Base-by-base conservation (phyloP, 2,113 vertebrate genomes). In the Cryptotis parvus region DNA sequence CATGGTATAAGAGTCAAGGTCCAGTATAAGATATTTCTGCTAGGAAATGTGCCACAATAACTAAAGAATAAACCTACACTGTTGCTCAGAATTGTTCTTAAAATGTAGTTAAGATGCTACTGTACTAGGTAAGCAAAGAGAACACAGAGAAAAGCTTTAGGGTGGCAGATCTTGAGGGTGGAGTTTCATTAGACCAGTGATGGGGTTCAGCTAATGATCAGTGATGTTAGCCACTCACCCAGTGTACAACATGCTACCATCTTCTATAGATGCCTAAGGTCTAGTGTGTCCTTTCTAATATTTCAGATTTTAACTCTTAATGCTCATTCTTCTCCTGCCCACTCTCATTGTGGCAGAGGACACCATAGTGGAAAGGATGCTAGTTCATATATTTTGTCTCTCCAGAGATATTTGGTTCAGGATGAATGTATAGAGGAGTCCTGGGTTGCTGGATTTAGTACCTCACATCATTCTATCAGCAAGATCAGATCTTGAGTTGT, bases 1-100 rank as follows among this genome's bases (percentile, higher is more conserved):
- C 73, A 12, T 33, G 78, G 43, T 58, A 58, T 33, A 91, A 87
- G 90, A 74, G 68, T 49, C 66, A 9, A 85, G 82, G 2, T 18
- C 68, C 78, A 92, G 55, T 91, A 29, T 89, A 39, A 78, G 52
- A 79, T 0, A 14, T 73, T 85, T 72, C 0, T 69, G 91, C 90
- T 37, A 74, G 77, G 91, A 91, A 94, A 90, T 78, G 66, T 74
- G 43, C 77, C 66, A 58, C 6, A 9, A 18, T 52, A 82, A 81
- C 4, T 22, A 33, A 92, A 18, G 55, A 39, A 31, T 27, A 87
- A 49, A 27, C n/a, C 65, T 83, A 11, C 63, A 68, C 15, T 68
- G 6, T 68, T 68, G 9, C n/a, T 92, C 29, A 18, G 61, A 84
- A 84, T 41, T 29, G 0, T 94, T 58, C 52, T 3, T 82, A 20